These are phyloP conservation scores for Orbicella faveolata DNA, from an alignment of 64 coral and sea anemone species.

Conservation along the genomic window DNA sequence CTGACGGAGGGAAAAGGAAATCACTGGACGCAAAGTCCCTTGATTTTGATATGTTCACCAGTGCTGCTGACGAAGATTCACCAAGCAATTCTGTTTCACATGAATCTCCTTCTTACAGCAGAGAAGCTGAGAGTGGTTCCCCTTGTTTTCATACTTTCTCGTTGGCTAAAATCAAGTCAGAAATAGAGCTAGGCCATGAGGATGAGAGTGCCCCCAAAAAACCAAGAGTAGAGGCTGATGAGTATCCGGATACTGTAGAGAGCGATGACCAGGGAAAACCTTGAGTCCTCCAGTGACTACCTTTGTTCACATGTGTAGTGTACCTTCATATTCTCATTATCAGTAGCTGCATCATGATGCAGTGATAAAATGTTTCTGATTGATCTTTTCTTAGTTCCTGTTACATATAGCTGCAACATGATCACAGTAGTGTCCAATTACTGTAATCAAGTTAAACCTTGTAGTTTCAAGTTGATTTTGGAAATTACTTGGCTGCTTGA, in stretches of 20 bases:
- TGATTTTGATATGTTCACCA: conserved; percentile 55
- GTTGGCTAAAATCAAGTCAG: conserved; percentile 40
- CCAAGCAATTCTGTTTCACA: background rate
- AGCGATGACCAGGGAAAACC: background rate
- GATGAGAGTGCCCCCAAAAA: background rate
- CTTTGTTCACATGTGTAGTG: too few species aligned
- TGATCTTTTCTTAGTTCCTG: too few species aligned
- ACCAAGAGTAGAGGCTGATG: background rate
- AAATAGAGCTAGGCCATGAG: background rate
- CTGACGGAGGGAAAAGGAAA: conserved; percentile 56
- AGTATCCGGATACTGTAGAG: background rate
- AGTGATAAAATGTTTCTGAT: too few species aligned
- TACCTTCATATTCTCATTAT: too few species aligned
- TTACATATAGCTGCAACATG: too few species aligned
- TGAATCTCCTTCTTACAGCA: background rate
- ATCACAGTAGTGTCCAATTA: too few species aligned
- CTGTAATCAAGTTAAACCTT: too few species aligned
- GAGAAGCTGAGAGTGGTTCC: background rate
- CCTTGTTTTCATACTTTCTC: conserved; percentile 21
- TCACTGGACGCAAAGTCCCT: conserved; percentile 38
- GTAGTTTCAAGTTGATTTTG: too few species aligned
- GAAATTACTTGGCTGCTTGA: too few species aligned
- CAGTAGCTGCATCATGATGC: too few species aligned
- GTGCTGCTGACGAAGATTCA: background rate
- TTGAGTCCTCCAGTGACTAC: too few species aligned